Conservation (phyloP, 2,797 vertebrate genomes). For the Spea hammondii region DNA sequence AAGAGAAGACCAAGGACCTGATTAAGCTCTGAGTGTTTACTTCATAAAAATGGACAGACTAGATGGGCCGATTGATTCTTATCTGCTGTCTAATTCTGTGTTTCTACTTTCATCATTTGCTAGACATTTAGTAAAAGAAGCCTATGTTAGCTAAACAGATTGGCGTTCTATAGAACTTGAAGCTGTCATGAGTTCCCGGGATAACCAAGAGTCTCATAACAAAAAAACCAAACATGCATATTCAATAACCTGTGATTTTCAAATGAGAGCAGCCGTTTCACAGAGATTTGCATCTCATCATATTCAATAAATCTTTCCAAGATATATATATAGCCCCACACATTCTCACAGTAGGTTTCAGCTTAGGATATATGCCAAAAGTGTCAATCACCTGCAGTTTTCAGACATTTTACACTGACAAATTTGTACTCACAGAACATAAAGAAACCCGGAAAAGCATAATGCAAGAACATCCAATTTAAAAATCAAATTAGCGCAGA, state of each 20-base stretch:
- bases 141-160: not conserved
- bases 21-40: no score
- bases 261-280: not conserved
- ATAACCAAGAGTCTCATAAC: not conserved
- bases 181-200: not conserved
- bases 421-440: not conserved
- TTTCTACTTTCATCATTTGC: not conserved
- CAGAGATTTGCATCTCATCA: conserved; percentile 5
- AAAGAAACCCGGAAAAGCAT: not conserved
- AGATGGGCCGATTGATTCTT: not conserved
- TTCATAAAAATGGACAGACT: no score
- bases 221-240: not conserved
- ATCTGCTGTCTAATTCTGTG: not conserved
- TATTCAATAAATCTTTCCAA: not conserved
- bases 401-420: not conserved
- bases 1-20: no score
- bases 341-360: not conserved
- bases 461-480: not conserved
- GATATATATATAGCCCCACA: not conserved
- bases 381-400: not conserved
- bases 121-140: not conserved
- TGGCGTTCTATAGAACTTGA: not conserved
- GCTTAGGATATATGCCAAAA: not conserved
- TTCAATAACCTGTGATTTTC: not conserved
- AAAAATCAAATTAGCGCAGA: not conserved